Percentiles rank a stretch among this genome's conserved stretches.
These are phyloP conservation scores for Atlantisia rogersi DNA, from an alignment of 2,113 vertebrate genomes.

Conservation along the genomic window DNA sequence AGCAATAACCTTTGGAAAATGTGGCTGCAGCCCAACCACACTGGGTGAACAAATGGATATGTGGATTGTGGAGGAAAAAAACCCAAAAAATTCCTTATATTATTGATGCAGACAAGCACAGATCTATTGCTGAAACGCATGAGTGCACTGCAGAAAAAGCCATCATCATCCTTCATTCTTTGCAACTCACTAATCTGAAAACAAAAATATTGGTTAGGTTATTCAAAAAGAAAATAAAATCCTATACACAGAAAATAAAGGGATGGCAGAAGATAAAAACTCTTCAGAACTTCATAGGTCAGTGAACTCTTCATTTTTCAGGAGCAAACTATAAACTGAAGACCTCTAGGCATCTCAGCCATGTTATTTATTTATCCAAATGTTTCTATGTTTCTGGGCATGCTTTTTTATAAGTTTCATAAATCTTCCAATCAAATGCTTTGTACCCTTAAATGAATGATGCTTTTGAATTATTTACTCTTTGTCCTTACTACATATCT, in stretches of 20 bases:
- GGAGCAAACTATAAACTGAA: not conserved
- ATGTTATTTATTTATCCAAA: conserved; percentile 17
- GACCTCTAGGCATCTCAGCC: not conserved
- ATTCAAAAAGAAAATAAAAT: conserved; percentile 3
- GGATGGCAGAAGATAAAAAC: not conserved
- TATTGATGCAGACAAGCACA: not conserved
- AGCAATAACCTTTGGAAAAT: not conserved
- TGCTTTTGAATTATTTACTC: conserved; percentile 25
- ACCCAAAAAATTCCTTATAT: not conserved
- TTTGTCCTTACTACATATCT: conserved; percentile 2
- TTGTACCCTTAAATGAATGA: not conserved
- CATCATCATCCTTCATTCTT: not conserved
- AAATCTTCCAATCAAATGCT: conserved; percentile 8
- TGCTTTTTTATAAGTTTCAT: conserved; percentile 6
- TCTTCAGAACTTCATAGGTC: not conserved
- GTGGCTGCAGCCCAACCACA: not conserved
- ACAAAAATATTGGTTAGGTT: not conserved
- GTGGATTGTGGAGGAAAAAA: not conserved
- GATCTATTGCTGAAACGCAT: not conserved
- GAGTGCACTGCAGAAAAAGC: not conserved
- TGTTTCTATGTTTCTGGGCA: conserved; percentile 20
- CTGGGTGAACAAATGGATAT: not conserved
- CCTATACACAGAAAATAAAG: not conserved
- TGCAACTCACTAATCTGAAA: not conserved
- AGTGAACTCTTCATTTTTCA: not conserved